Conservation (phyloP, 1,140 invertebrate species). For the Luehdorfia chinensis region DNA sequence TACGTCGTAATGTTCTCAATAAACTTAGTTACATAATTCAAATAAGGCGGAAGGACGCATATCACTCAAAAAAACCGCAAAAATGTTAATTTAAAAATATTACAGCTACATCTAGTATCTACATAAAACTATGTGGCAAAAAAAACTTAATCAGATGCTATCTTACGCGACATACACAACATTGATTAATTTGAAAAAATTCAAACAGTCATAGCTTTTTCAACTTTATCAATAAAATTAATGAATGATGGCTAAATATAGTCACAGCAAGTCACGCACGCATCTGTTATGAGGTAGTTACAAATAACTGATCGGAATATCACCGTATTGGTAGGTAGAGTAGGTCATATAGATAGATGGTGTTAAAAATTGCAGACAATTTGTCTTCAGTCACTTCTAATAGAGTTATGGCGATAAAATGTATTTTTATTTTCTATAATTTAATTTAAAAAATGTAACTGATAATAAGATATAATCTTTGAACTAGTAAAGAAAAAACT, state of each 20-base stretch:
- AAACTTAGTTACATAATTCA: no score
- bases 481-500: no score
- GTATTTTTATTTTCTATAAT: no score
- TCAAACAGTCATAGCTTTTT: conserved; percentile 9
- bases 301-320: conserved; percentile 4
- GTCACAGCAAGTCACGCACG: neutral
- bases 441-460: no score
- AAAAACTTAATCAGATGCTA: conserved; percentile 4
- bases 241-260: conserved; percentile 9
- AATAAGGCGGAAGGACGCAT: no score
- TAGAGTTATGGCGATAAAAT: no score
- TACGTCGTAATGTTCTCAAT: no score
- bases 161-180: conserved; percentile 2
- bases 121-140: conserved; percentile 6
- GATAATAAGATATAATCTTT: no score
- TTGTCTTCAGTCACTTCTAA: neutral
- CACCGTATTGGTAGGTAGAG: conserved; percentile 1
- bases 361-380: neutral
- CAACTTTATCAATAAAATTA: conserved; percentile 14
- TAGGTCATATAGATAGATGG: conserved; percentile 4
- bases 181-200: conserved; percentile 16
- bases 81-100: conserved; percentile 1
- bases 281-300: neutral
- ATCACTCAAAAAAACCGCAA: conserved; percentile 10
- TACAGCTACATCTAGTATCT: neutral